Percentiles rank a stretch among this genome's conserved stretches.
Conservation (phyloP, 2,113 vertebrate species). For the Oceanodroma tethys region DNA sequence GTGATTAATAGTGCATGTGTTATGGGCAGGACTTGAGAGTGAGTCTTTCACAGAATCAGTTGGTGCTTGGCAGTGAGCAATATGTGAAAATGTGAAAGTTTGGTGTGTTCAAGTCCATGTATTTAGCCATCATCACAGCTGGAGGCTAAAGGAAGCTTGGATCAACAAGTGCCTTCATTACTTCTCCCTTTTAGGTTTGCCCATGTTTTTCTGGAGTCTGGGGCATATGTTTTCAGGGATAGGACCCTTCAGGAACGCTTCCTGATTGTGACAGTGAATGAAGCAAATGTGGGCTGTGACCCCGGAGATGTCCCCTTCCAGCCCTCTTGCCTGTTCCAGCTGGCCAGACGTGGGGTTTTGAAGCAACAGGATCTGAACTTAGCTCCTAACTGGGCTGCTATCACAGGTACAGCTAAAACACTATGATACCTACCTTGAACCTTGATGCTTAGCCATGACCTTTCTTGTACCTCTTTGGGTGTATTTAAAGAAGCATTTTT, state of each 20-base stretch:
- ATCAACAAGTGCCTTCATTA: background rate
- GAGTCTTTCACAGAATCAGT: background rate
- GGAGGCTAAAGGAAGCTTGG: background rate
- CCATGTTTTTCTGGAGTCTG: conserved; percentile 85
- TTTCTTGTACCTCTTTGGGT: background rate
- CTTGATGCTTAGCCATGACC: background rate
- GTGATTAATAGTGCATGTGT: background rate
- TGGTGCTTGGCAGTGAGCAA: background rate
- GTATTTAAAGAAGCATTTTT: background rate
- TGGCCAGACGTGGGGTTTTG: conserved; percentile 77
- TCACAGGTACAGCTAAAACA: conserved; percentile 73
- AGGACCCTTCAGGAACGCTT: conserved; percentile 75
- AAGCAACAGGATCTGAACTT: conserved; percentile 76
- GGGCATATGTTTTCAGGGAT: conserved; percentile 86
- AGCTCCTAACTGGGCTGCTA: conserved; percentile 83
- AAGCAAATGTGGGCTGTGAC: conserved; percentile 74
- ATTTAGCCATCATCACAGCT: background rate
- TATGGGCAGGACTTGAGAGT: background rate
- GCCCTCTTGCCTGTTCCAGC: conserved; percentile 84
- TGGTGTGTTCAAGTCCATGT: background rate
- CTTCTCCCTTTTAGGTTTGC: conserved; percentile 79
- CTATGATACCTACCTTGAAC: background rate
- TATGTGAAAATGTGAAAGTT: accelerated
- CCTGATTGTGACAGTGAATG: conserved; percentile 81
- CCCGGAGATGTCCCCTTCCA: conserved; percentile 71